Evolutionary conservation across 2,888 invertebrate species (phyloP), one percentile per base, ranked within the genome.

Genomic region (Fabriciana adippe): DNA sequence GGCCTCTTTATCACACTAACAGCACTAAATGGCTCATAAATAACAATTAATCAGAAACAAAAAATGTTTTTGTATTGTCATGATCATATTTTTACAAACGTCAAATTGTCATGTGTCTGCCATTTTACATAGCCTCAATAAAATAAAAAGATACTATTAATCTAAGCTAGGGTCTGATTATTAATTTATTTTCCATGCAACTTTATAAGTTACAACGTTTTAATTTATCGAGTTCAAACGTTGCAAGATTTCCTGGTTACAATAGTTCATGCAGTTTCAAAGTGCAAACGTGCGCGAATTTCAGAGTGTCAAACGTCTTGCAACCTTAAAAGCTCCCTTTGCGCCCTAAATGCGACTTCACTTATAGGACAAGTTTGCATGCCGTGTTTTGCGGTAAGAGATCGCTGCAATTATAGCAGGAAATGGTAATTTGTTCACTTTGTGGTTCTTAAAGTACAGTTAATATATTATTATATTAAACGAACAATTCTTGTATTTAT

Each of bases 281-380:
- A 69, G 71, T 69, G 67, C 65, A 60, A 65, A 67, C 71, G 71
- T 68, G 71, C 64, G 64, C 64, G 67, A 70, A 65, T 68, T 67
- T 65, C 70, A 57, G 62, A 57, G 64, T 53, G 54, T 70, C 67
- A 70, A 67, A 70, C 67, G 67, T n/a, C 57, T 65, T 54, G 56
- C 67, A 62, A 51, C 48, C 55, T 48, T 61, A 63, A 57, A 62
- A 54, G 64, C 67, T 69, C 66, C 66, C 54, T 64, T 65, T 59
- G 57, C 66, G 50, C 18, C 55, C 59, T 69, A 67, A 67, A 69
- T 59, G 64, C 64, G 63, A 67, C 67, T 67, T 71, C 71, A 66
- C 68, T 71, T 69, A 64, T 61, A 35, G 26, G 41, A 61, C 64
- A 59, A 60, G 65, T 71, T 67, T 69, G 71, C 59, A 63, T 66